phyloP scores from a whole-genome alignment of 2,113 vertebrate species.

The human region DNA sequence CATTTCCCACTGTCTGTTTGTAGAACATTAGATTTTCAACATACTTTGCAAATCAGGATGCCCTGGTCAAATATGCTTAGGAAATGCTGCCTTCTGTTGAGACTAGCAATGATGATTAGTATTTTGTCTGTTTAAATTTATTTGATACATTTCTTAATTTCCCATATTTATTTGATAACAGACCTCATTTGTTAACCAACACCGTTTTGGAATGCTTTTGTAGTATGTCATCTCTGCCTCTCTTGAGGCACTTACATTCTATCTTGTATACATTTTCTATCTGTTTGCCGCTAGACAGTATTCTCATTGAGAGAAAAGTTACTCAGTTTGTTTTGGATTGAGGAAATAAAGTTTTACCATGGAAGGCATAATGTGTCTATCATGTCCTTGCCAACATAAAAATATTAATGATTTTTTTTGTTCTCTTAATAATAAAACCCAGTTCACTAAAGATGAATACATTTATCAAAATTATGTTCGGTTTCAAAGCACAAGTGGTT shows the following conservation, averaged over 20 bases:
- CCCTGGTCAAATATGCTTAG: neutral
- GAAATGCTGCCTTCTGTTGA: neutral
- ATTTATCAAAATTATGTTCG: neutral
- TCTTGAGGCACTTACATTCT: neutral
- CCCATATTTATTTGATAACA: neutral
- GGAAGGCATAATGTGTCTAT: neutral
- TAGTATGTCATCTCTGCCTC: neutral
- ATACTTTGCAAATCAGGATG: neutral
- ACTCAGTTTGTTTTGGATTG: neutral
- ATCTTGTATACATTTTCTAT: neutral
- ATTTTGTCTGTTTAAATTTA: conserved; percentile 30
- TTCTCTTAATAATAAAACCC: neutral
- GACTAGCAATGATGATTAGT: neutral
- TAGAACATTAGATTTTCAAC: neutral
- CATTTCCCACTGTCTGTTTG: neutral
- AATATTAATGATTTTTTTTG: neutral
- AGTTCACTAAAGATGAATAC: neutral
- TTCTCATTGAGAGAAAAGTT: neutral
- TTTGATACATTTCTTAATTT: neutral
- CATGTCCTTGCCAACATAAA: neutral
- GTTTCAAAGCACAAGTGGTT: neutral
- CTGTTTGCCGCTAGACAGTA: neutral
- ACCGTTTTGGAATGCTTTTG: neutral
- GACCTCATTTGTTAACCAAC: neutral
- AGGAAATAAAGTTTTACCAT: neutral